A percentile compares a stretch with the other conserved stretches of the same genome.
Evolutionary conservation across 2,888 invertebrate species (phyloP).

Genomic region (Ptychoptera albimana): DNA sequence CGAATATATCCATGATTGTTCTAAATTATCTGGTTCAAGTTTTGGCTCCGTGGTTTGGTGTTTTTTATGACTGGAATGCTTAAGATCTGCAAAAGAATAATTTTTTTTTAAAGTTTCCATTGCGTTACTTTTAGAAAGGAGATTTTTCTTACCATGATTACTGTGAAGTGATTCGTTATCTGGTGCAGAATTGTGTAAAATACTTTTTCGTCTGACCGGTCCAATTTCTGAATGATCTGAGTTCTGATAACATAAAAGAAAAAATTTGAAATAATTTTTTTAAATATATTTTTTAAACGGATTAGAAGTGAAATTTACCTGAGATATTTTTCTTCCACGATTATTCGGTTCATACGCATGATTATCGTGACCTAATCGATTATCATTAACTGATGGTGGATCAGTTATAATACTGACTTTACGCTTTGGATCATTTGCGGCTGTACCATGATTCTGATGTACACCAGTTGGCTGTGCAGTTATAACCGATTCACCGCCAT

Average conservation of each 20-base stretch:
- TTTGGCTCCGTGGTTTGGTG: conserved; percentile 14
- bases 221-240: conserved; percentile 46
- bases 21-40: conserved; percentile 16
- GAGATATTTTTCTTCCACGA: conserved; percentile 29
- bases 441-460: conserved; percentile 14
- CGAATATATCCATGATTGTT: conserved; percentile 62
- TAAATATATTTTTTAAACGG: conserved; percentile 11
- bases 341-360: conserved; percentile 42
- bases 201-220: conserved; percentile 54
- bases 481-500: conserved; percentile 13
- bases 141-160: conserved; percentile 15
- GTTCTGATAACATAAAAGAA: conserved; percentile 23
- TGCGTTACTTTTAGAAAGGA: too few relatives aligned
- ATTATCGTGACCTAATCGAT: conserved; percentile 45
- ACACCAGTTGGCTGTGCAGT: conserved; percentile 11
- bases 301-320: conserved; percentile 33
- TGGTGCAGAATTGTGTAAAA: conserved; percentile 40
- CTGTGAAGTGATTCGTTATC: conserved; percentile 28
- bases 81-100: too few relatives aligned
- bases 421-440: conserved; percentile 35
- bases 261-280: conserved; percentile 34
- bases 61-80: not conserved
- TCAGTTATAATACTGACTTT: conserved; percentile 48
- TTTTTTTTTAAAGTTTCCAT: too few relatives aligned
- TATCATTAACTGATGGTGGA: conserved; percentile 23